phyloP scores from a whole-genome alignment of 2,797 vertebrate species.

The Taeniopygia guttata region DNA sequence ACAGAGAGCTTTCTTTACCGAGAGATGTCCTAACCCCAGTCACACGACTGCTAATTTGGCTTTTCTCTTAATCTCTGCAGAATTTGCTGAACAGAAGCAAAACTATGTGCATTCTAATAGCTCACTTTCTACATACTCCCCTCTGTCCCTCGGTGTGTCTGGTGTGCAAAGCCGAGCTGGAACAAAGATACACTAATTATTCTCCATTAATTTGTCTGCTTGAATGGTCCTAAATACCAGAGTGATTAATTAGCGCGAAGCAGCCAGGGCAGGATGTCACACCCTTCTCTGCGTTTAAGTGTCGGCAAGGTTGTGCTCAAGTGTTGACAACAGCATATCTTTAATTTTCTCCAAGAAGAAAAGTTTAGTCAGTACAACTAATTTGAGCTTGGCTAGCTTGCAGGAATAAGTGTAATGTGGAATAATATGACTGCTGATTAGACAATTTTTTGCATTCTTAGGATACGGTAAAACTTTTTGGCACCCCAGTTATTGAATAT shows the following conservation, averaged over 20 bases:
- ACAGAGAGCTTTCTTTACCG: slow-evolving; percentile 74
- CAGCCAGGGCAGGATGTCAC: slow-evolving; percentile 92
- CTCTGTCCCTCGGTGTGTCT: slow-evolving; percentile 74
- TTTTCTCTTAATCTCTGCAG: slow-evolving; percentile 82
- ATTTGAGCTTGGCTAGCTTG: slow-evolving; percentile 77
- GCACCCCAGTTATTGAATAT: slow-evolving; percentile 61
- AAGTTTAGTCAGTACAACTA: slow-evolving; percentile 83
- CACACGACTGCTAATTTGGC: slow-evolving; percentile 82
- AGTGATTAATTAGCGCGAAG: slow-evolving; percentile 93
- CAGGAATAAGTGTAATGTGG: slow-evolving; percentile 70
- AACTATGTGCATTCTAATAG: slow-evolving; percentile 83
- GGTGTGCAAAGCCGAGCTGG: slow-evolving; percentile 81
- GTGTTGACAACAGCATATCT: slow-evolving; percentile 86
- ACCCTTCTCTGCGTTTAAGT: slow-evolving; percentile 85
- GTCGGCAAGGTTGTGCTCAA: slow-evolving; percentile 83
- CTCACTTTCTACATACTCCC: slow-evolving; percentile 72
- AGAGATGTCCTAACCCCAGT: slow-evolving; percentile 78
- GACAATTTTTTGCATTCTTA: slow-evolving; percentile 64
- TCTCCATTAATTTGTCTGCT: slow-evolving; percentile 88
- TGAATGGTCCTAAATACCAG: slow-evolving; percentile 90
- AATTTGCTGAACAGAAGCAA: slow-evolving; percentile 79
- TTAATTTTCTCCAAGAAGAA: slow-evolving; percentile 82
- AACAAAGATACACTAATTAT: slow-evolving; percentile 97
- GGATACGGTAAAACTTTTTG: slow-evolving; percentile 72
- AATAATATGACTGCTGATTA: slow-evolving; percentile 72